Conservation (phyloP, 2,113 vertebrate genomes). For the Sinocyclocheilus rhinocerous region DNA sequence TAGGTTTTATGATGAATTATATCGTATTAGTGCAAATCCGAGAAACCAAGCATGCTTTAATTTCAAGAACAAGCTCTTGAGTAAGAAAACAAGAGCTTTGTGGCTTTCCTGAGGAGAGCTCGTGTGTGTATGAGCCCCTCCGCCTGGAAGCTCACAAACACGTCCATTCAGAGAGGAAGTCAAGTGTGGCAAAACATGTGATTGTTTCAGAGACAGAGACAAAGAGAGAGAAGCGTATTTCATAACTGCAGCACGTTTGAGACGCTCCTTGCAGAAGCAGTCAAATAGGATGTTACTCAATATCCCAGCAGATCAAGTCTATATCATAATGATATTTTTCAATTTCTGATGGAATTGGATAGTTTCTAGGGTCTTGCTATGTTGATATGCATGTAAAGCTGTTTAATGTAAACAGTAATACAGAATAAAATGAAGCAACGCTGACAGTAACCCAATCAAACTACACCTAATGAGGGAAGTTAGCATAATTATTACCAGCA, state of each 20-base stretch:
- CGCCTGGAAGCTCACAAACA: constrained; percentile 38
- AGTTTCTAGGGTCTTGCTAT: not conserved
- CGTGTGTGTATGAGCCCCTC: not conserved
- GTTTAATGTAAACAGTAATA: too few relatives aligned
- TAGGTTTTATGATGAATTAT: not conserved
- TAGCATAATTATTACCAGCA: too few relatives aligned
- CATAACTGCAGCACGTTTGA: constrained; percentile 17
- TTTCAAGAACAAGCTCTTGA: constrained; percentile 41
- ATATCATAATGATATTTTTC: not conserved
- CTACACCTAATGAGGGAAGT: too few relatives aligned
- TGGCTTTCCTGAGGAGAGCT: constrained; percentile 33
- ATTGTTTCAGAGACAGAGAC: constrained; percentile 56
- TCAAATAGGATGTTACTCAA: not conserved
- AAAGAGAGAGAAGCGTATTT: constrained; percentile 36
- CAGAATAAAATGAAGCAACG: too few relatives aligned
- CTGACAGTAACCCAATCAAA: too few relatives aligned
- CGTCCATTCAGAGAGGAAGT: constrained; percentile 61
- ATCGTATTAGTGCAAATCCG: not conserved
- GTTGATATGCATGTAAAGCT: too few relatives aligned
- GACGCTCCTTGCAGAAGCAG: not conserved
- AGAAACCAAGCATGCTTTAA: constrained; percentile 14
- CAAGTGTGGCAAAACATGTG: constrained; percentile 62
- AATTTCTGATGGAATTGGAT: not conserved
- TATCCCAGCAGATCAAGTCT: not conserved
- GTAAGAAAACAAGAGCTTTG: constrained; percentile 44